Conservation (phyloP, 1,140 invertebrate species). For the Caerostris darwini region DNA sequence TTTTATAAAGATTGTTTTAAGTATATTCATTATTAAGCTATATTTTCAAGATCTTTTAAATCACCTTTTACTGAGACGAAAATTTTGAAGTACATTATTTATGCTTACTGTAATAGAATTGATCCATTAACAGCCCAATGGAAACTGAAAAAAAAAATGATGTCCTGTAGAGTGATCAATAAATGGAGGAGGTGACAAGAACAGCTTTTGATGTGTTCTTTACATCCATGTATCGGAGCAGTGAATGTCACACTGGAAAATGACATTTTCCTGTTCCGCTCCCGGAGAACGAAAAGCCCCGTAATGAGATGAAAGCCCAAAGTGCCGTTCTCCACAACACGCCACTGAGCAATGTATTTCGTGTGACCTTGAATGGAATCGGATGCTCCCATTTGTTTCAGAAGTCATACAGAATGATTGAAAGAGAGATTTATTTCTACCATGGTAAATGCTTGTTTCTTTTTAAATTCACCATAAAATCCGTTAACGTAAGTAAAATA, state of each 20-base stretch:
- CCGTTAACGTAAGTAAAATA: too few relatives aligned
- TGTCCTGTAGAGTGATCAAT: not conserved
- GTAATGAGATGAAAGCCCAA: constrained; percentile 29
- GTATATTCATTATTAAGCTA: too few relatives aligned
- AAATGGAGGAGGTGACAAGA: not conserved
- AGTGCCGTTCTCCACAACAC: not conserved
- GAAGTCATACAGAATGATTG: not conserved
- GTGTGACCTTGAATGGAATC: not conserved
- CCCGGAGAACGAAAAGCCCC: not conserved
- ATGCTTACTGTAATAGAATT: too few relatives aligned
- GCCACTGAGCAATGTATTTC: not conserved
- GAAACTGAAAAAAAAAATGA: not conserved
- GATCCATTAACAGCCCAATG: not conserved
- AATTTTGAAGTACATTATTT: too few relatives aligned
- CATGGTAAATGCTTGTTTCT: too few relatives aligned
- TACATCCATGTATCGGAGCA: not conserved
- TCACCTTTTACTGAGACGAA: too few relatives aligned
- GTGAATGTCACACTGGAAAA: not conserved
- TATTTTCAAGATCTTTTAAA: too few relatives aligned
- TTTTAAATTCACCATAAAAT: too few relatives aligned
- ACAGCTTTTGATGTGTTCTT: not conserved
- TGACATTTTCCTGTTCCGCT: constrained; percentile 17
- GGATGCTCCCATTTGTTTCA: not conserved
- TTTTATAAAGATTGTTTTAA: too few relatives aligned
- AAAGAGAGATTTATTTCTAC: not conserved